phyloP scores from a whole-genome alignment of 64 coral and sea anemone species.

The Montipora efflorescens region DNA sequence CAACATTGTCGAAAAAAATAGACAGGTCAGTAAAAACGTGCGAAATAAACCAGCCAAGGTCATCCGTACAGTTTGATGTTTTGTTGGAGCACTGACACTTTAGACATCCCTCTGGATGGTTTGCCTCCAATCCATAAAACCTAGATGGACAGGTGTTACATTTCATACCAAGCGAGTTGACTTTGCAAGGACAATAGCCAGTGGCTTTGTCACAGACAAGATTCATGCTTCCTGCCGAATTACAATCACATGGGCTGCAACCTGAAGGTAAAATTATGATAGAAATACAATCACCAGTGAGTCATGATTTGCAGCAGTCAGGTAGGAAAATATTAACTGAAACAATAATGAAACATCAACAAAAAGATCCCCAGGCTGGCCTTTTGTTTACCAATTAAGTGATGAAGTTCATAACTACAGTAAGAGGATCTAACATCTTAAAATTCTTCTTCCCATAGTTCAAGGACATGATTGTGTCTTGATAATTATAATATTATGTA shows the following conservation, averaged over 20 bases:
- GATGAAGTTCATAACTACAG: no score
- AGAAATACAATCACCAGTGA: not conserved
- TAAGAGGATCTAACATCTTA: no score
- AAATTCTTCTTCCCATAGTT: no score
- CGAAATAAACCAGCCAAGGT: conserved; percentile 56
- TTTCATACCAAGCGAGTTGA: conserved; percentile 46
- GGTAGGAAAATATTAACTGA: no score
- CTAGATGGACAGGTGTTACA: conserved; percentile 74
- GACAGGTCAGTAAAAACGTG: conserved; percentile 38
- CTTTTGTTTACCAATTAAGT: no score
- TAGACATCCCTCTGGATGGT: conserved; percentile 86
- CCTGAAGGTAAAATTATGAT: conserved; percentile 31
- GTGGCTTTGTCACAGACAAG: conserved; percentile 78
- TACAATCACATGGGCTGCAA: conserved; percentile 85
- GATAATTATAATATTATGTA: no score
- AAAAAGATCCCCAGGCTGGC: no score
- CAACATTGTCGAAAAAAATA: not conserved
- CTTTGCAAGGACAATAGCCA: conserved; percentile 85
- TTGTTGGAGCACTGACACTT: conserved; percentile 92
- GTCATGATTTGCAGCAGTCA: not conserved
- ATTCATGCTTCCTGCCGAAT: conserved; percentile 66
- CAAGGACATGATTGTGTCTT: no score
- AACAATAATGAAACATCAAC: no score
- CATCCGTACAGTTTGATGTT: conserved; percentile 65
- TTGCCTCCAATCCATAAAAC: conserved; percentile 82